Evolutionary conservation across 2,797 vertebrate genomes (phyloP).

Genomic region (Sarcophilus harrisii): DNA sequence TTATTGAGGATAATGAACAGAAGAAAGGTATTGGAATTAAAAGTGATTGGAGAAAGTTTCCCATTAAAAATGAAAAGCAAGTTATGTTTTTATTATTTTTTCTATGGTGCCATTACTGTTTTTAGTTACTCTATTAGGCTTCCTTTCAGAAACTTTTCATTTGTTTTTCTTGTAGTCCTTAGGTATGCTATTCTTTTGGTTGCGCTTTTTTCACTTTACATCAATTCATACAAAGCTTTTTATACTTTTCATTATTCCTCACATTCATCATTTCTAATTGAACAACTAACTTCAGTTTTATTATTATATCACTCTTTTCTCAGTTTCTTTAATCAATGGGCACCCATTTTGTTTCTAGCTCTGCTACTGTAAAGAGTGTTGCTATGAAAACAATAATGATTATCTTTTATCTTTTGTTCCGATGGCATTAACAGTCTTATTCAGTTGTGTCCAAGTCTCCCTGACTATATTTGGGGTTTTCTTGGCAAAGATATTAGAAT

Average conservation of each 20-base stretch:
- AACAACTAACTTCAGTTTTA: background rate
- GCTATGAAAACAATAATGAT: background rate
- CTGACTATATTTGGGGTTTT: no score
- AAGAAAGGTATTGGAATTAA: background rate
- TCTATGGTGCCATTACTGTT: background rate
- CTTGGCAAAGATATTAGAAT: no score
- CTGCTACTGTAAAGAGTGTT: background rate
- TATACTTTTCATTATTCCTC: background rate
- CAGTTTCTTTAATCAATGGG: background rate
- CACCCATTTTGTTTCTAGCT: background rate
- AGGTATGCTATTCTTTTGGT: background rate
- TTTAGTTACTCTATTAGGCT: background rate
- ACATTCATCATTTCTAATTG: background rate
- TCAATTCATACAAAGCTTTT: background rate
- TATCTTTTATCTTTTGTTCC: background rate
- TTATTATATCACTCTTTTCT: background rate
- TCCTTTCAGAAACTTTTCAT: background rate
- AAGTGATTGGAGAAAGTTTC: background rate
- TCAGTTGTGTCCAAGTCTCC: no score
- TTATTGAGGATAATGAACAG: background rate
- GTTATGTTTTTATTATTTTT: background rate
- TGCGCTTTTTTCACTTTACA: background rate
- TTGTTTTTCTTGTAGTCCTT: background rate
- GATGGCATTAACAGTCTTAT: no score
- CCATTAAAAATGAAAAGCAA: background rate